Conservation (phyloP, 1,140 invertebrate genomes). For the Pachypeltis micranthus region DNA sequence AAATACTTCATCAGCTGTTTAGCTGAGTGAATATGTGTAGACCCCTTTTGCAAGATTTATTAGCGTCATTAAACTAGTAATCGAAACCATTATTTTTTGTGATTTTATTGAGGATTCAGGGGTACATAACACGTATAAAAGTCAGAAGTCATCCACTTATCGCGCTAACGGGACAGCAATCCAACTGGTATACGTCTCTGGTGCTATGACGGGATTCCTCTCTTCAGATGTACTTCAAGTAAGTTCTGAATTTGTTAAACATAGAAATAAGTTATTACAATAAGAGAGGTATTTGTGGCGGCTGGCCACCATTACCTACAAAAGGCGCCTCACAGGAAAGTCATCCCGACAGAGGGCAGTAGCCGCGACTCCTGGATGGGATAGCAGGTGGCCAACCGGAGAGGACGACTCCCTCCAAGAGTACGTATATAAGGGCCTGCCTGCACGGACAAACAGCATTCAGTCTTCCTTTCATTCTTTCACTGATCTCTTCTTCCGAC, state of each 20-base stretch:
- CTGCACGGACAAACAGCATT: too few species aligned
- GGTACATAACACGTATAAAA: constrained; percentile 22
- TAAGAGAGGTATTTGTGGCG: too few species aligned
- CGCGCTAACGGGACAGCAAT: constrained; percentile 17
- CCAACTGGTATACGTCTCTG: constrained; percentile 17
- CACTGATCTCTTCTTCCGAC: too few species aligned
- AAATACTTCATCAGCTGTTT: neutral
- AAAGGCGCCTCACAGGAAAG: too few species aligned
- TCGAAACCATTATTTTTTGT: neutral
- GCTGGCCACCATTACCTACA: too few species aligned
- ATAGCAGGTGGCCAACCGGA: too few species aligned
- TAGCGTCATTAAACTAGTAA: neutral
- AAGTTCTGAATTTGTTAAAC: constrained; percentile 3
- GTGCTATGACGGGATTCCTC: constrained; percentile 21
- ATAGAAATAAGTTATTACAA: too few species aligned
- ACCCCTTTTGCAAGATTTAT: neutral
- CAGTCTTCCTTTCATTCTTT: too few species aligned
- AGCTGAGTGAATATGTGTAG: neutral
- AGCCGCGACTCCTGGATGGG: too few species aligned
- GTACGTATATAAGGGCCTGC: too few species aligned
- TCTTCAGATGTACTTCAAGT: constrained; percentile 20
- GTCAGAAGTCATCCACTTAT: constrained; percentile 18
- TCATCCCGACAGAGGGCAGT: too few species aligned
- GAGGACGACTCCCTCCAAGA: too few species aligned
- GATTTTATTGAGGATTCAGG: constrained; percentile 13